Conservation (phyloP, 2,113 vertebrate species). For the Centrocercus urophasianus region DNA sequence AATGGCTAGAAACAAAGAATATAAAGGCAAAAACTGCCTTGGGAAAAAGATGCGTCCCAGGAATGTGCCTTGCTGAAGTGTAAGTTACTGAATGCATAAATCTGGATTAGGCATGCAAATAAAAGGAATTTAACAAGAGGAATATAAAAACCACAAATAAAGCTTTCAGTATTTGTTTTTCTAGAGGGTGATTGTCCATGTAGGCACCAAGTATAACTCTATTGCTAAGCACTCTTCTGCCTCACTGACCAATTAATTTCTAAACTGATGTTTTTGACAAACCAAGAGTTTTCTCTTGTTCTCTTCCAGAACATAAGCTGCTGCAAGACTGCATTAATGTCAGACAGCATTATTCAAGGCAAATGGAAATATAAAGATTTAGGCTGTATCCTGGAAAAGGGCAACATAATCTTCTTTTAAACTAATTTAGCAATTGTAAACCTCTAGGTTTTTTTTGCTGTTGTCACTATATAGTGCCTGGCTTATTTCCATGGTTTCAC, state of each 20-base stretch:
- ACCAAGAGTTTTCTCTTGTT: constrained; percentile 44
- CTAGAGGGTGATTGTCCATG: accelerated
- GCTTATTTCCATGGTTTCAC: neutral
- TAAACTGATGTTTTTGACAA: constrained; percentile 43
- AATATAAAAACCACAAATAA: neutral
- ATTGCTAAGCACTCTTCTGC: neutral
- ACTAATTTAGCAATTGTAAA: constrained; percentile 30
- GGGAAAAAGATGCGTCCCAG: neutral
- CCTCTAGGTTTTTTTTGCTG: neutral
- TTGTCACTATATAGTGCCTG: neutral
- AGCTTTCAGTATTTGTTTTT: neutral
- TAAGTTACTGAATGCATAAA: neutral
- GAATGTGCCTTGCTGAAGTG: constrained; percentile 3
- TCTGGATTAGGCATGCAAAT: neutral
- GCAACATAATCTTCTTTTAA: constrained; percentile 34
- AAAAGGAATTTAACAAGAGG: too few relatives aligned
- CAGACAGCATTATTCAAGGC: constrained; percentile 46
- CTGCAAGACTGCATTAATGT: constrained; percentile 54
- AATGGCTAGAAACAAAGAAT: neutral
- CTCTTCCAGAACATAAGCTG: constrained; percentile 37
- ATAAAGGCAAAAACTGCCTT: neutral
- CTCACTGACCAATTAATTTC: constrained; percentile 44
- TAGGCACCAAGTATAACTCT: neutral
- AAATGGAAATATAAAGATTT: constrained; percentile 49
- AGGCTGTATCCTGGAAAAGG: constrained; percentile 34